Percentiles rank a stretch among this genome's conserved stretches.
phyloP scores from a whole-genome alignment of 2,888 invertebrate species.

The Pyrochroa serraticornis region DNA sequence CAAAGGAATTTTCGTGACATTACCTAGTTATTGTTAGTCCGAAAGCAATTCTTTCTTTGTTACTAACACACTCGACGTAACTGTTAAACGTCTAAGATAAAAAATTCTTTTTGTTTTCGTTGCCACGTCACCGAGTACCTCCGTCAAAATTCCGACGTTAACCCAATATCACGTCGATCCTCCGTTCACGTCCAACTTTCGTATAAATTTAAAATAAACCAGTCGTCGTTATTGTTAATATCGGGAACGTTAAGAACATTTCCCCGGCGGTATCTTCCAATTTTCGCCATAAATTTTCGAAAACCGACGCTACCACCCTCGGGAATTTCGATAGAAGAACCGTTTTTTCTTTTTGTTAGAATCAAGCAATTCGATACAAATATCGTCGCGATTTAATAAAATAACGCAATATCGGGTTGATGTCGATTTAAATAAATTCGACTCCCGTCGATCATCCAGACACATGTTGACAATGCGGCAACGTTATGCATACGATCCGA shows the following conservation, averaged over 20 bases:
- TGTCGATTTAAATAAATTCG: constrained; percentile 9
- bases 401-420: not conserved
- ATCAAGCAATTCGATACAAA: constrained; percentile 12
- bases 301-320: constrained; percentile 2
- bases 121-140: too few species aligned
- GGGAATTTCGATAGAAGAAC: constrained; percentile 1
- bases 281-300: constrained; percentile 21
- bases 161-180: too few species aligned
- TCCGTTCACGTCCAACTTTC: not conserved
- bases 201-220: constrained; percentile 1
- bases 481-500: too few species aligned
- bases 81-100: not conserved
- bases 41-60: not conserved
- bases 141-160: too few species aligned
- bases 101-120: too few species aligned
- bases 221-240: constrained; percentile 1
- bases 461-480: too few species aligned
- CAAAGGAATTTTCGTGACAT: not conserved
- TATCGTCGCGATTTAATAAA: not conserved
- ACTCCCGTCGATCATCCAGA: not conserved
- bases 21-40: constrained; percentile 4
- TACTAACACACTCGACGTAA: not conserved
- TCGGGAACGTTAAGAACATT: constrained; percentile 7
- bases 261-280: constrained; percentile 14
- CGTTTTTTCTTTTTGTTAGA: constrained; percentile 6